A percentile compares a stretch with the other conserved stretches of the same genome.
Evolutionary conservation across 2,888 invertebrate species (phyloP).

Genomic region (Mythimna pallens): DNA sequence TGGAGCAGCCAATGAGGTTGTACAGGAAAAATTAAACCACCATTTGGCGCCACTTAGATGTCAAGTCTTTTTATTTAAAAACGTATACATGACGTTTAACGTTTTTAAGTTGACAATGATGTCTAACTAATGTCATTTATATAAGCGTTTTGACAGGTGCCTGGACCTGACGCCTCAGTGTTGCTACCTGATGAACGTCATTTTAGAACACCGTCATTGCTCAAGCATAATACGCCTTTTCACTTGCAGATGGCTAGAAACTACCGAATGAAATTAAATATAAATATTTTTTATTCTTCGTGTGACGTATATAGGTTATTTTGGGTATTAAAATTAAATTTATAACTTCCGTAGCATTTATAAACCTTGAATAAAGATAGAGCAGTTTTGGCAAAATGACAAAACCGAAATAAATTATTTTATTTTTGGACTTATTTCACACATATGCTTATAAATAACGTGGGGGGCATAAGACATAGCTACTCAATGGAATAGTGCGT

Average conservation of each 20-base stretch:
- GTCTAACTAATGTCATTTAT: no score
- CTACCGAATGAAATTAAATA: background rate
- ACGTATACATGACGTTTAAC: no score
- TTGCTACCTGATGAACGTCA: no score
- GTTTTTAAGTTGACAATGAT: no score
- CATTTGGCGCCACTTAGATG: no score
- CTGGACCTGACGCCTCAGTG: no score
- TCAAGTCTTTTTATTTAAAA: no score
- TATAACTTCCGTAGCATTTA: slow-evolving; percentile 5
- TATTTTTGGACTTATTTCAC: background rate
- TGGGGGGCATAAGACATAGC: background rate
- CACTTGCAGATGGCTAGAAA: background rate
- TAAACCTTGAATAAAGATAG: background rate
- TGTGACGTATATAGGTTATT: background rate
- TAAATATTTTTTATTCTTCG: background rate
- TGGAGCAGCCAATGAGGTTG: no score
- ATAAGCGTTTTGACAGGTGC: no score
- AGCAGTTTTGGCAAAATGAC: slow-evolving; percentile 24
- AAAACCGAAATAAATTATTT: background rate
- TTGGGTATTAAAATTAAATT: background rate
- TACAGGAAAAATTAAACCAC: no score
- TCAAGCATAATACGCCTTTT: background rate
- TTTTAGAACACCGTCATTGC: no score
- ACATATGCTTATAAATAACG: background rate
- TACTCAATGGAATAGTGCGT: no score